Conservation (phyloP, 2,113 vertebrate genomes). For the Gadus macrocephalus region DNA sequence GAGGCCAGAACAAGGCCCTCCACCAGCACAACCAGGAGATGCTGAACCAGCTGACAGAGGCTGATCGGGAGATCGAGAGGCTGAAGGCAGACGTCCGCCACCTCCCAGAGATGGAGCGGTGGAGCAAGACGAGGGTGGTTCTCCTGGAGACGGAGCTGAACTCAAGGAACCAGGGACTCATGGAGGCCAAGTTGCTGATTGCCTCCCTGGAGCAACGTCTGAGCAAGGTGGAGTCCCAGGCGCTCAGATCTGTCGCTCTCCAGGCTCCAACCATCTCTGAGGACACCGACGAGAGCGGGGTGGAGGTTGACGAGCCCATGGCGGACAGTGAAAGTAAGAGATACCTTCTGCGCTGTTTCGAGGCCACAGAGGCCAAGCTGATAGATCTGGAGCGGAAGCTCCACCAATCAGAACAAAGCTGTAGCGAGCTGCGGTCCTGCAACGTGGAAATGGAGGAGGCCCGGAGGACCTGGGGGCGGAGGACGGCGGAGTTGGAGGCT, state of each 20-base stretch:
- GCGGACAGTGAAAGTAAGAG: conserved; percentile 17
- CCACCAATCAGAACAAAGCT: conserved; percentile 21
- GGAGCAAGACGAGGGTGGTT: conserved; percentile 11
- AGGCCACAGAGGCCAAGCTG: conserved; percentile 39
- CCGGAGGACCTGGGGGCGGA: background rate
- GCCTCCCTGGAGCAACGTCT: conserved; percentile 49
- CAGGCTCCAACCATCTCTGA: conserved; percentile 1
- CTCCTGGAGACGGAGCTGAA: conserved; percentile 49
- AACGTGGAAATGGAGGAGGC: conserved; percentile 33
- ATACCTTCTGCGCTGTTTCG: conserved; percentile 35
- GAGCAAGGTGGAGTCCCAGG: conserved; percentile 40
- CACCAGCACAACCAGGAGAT: conserved; percentile 69
- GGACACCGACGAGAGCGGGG: background rate
- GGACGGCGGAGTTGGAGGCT: conserved; percentile 22
- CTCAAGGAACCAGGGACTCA: conserved; percentile 44
- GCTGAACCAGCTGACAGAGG: conserved; percentile 68
- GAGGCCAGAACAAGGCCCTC: conserved; percentile 55
- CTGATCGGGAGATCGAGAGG: conserved; percentile 63
- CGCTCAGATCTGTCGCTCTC: conserved; percentile 27
- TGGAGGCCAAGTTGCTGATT: conserved; percentile 50
- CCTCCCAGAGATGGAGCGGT: conserved; percentile 46
- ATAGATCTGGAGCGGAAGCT: conserved; percentile 43
- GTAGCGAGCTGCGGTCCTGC: conserved; percentile 35
- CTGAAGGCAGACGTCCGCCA: conserved; percentile 54
- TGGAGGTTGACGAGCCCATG: background rate